Evolutionary conservation across 2,888 invertebrate species (phyloP).

Genomic region (Drosophila flavopinicola): DNA sequence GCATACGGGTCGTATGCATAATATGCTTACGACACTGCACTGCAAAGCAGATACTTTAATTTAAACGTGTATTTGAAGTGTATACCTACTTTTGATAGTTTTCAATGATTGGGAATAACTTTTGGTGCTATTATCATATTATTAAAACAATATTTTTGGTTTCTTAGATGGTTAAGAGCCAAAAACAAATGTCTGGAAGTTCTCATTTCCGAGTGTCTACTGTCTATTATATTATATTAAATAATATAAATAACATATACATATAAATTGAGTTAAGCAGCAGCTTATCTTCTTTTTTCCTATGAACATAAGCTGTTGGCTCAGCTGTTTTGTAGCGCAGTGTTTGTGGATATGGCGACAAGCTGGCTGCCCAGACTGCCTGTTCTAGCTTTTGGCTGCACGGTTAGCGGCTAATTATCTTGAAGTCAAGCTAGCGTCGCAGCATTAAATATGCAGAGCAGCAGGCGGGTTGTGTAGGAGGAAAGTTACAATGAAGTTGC

Average conservation of each 20-base stretch:
- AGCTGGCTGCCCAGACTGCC: constrained; percentile 48
- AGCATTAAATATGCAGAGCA: constrained; percentile 26
- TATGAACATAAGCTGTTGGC: not conserved
- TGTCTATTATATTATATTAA: too few relatives aligned
- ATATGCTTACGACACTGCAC: constrained; percentile 10
- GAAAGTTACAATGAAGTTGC: constrained; percentile 36
- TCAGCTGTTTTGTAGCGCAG: constrained; percentile 38
- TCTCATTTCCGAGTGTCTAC: too few relatives aligned
- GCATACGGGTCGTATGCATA: constrained; percentile 28
- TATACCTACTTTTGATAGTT: too few relatives aligned
- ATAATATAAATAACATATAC: too few relatives aligned
- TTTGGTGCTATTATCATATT: too few relatives aligned
- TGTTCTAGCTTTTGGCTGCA: constrained; percentile 1
- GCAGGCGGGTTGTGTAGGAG: too few relatives aligned
- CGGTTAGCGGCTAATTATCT: constrained; percentile 40
- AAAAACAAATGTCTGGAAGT: too few relatives aligned
- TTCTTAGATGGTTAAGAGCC: not conserved
- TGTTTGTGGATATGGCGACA: constrained; percentile 49
- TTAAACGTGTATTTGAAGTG: not conserved
- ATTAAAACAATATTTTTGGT: too few relatives aligned
- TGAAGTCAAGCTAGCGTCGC: constrained; percentile 22
- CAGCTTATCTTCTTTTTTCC: not conserved
- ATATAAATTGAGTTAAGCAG: too few relatives aligned
- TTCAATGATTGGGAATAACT: too few relatives aligned
- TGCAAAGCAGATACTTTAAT: not conserved